Evolutionary conservation across 2,113 vertebrate species (phyloP), one percentile per base, ranked within the genome.

Genomic region (Cairina moschata): DNA sequence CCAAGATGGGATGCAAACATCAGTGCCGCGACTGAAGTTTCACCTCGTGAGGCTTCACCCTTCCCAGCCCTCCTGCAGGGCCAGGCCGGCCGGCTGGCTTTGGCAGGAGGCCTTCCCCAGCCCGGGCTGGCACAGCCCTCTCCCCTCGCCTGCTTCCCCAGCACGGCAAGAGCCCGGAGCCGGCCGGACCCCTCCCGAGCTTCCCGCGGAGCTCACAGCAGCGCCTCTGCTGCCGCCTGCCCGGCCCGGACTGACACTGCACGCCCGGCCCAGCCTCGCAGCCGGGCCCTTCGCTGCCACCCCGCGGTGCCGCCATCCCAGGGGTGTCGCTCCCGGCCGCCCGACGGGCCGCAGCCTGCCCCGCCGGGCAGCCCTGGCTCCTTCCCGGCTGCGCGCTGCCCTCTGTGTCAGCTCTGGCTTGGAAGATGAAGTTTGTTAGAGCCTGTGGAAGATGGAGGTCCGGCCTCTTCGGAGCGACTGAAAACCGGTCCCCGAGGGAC

Each of bases 331-430:
- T 9, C 9, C 20, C 18, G 46, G 40, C 11, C 12, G n/a, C 5
- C 1, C 3, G 16, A 2, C 3, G 56, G 38, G 31, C 15, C 50
- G 7, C 29, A 5, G 66, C n/a, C 48, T 31, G 10, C 29, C 48
- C 22, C 9, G 2, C 0, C 0, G 14, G 17, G 36, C 44, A 36
- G 40, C 8, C 28, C 28, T 32, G 2, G 18, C 52, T 29, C 32
- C 78, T 20, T 25, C 23, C 48, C 48, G 13, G 48, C 48, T 23
- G 48, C 22, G 48, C 22, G 22, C 48, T 50, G 48, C 48, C 48
- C 48, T 50, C 11, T 4, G 48, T 7, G 11, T 22, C 50, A 13
- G 50, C 23, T 25, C 50, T 11, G 23, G 50, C 50, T 25, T 25
- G 50, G 50, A 26, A 25, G 29, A 40, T 13, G 14, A 44, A 54